Conservation (phyloP, 2,113 vertebrate genomes). For the Onychostoma macrolepis region DNA sequence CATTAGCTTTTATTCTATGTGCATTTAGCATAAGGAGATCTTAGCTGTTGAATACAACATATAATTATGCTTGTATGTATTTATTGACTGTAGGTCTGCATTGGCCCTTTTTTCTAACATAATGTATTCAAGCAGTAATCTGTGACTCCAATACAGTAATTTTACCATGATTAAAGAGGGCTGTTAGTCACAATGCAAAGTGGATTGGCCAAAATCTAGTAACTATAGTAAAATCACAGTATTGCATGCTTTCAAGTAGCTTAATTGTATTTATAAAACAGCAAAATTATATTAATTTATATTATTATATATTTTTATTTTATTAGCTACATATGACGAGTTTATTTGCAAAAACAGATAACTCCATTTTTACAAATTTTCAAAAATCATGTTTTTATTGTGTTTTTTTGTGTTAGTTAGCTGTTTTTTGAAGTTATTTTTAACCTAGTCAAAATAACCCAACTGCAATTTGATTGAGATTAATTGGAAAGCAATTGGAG, state of each 20-base stretch:
- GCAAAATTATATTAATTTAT: not conserved
- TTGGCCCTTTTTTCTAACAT: not conserved
- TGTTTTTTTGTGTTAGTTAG: no score
- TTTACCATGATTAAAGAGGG: not conserved
- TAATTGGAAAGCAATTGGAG: no score
- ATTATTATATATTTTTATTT: no score
- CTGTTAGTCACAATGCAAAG: not conserved
- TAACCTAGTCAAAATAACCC: no score
- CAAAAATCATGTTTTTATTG: no score
- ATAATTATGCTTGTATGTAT: not conserved
- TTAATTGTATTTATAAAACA: not conserved
- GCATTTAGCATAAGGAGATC: not conserved
- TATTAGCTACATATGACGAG: no score
- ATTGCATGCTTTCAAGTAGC: not conserved
- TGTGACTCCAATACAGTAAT: not conserved
- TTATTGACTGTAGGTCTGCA: not conserved
- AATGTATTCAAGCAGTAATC: not conserved
- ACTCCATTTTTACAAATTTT: no score
- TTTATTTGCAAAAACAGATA: no score
- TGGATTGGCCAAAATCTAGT: not conserved
- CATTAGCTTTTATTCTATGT: not conserved
- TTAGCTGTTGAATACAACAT: not conserved
- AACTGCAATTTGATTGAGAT: no score
- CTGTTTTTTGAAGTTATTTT: no score
- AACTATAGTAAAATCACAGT: not conserved